Base-by-base conservation (phyloP, 2,797 vertebrate species). In the Phoebastria nigripes region DNA sequence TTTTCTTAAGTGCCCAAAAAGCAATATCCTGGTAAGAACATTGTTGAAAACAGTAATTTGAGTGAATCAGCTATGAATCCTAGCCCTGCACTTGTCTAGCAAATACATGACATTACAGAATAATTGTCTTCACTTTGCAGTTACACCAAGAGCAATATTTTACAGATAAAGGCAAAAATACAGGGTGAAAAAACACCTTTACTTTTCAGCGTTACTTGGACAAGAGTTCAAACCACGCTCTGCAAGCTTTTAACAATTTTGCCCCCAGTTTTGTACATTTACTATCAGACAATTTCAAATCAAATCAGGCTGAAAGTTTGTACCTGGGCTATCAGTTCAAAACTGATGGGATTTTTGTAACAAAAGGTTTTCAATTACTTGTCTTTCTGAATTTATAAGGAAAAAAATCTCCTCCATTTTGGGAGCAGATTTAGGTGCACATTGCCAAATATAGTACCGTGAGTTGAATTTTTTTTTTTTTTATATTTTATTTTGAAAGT, bases 31-130 rank as follows among this genome's bases (percentile, higher is more conserved):
- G 15, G 86, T 66, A 94, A 95, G 93, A 97, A 96, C 56, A 90
- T 56, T 87, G 92, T 72, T 97, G 90, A 95, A 96, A 96, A 76
- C 58, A 93, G 93, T 97, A 98, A 98, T 80, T 80, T 96, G 97
- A 96, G 85, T 90, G 92, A 97, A 96, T 93, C 83, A 71, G 69
- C 83, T 78, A 73, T 70, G 91, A 97, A 97, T 97, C 85, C 83
- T 77, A 88, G 54, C 51, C 39, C 76, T 94, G 69, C 65, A n/a
- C 81, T 89, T 31, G 24, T 95, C 95, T 89, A 90, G 92, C 86
- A 97, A 97, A 94, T 86, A 95, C 65, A 92, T 25, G 35, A 70
- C 91, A 92, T 97, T 97, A 95, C 91, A 97, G 85, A 97, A 94
- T 91, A 97, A 96, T 89, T 93, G 72, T 90, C 94, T 96, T 89